These are phyloP conservation scores for Dryocosmus kuriphilus DNA, from an alignment of 2,888 invertebrate species.

Conservation along the genomic window DNA sequence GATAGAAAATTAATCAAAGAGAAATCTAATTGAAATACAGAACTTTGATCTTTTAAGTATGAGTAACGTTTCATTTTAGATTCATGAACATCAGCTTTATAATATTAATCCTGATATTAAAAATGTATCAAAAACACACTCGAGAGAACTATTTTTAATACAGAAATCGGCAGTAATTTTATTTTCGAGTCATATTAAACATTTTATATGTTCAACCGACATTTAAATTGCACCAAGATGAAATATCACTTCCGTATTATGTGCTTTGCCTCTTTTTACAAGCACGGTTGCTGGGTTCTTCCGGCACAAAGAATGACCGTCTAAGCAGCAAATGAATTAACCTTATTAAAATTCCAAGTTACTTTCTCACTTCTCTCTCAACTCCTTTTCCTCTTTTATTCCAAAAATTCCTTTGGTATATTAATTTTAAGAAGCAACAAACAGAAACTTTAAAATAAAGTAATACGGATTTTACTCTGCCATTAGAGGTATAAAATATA, in stretches of 20 bases:
- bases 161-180: not conserved
- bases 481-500: not conserved
- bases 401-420: not conserved
- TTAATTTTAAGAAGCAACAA: not conserved
- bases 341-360: slow-evolving; percentile 35
- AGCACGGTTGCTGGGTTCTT: slow-evolving; percentile 26
- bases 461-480: not conserved
- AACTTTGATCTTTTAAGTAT: too few species aligned
- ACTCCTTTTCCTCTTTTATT: not conserved
- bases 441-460: not conserved
- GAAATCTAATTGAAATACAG: too few species aligned
- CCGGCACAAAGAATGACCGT: slow-evolving; percentile 18
- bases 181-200: not conserved
- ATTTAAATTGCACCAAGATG: slow-evolving; percentile 31
- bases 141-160: not conserved
- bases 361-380: not conserved
- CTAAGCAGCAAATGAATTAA: slow-evolving; percentile 33
- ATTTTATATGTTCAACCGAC: slow-evolving; percentile 31
- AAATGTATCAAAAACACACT: not conserved
- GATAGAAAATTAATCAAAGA: too few species aligned
- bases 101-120: not conserved
- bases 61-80: too few species aligned
- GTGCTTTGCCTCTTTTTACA: slow-evolving; percentile 11
- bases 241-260: slow-evolving; percentile 35
- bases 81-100: not conserved